These are phyloP conservation scores for Galerucella calmariensis DNA, from an alignment of 2,888 invertebrate genomes.

Conservation along the genomic window DNA sequence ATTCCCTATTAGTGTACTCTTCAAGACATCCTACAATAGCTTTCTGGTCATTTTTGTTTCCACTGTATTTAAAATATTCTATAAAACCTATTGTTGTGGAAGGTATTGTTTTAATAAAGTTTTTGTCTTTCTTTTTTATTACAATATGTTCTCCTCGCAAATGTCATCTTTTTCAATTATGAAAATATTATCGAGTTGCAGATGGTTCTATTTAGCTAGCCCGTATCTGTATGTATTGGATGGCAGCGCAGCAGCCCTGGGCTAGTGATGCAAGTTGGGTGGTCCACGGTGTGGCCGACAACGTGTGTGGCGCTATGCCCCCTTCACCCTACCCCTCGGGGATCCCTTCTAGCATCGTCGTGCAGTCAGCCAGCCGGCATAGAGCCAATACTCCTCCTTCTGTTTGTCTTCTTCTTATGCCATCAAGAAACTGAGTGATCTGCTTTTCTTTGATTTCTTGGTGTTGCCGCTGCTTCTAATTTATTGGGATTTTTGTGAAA, in stretches of 20 bases:
- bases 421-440: conserved; percentile 10
- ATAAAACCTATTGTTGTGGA: no score
- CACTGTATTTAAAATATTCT: no score
- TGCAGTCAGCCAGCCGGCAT: conserved; percentile 39
- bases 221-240: conserved; percentile 31
- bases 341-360: conserved; percentile 41
- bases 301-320: conserved; percentile 63
- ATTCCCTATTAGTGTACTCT: no score
- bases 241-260: conserved; percentile 47
- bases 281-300: conserved; percentile 65
- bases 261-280: conserved; percentile 60
- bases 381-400: conserved; percentile 26
- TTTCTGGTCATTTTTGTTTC: no score
- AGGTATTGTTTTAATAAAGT: no score
- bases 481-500: neutral
- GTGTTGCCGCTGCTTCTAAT: neutral
- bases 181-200: neutral
- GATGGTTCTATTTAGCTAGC: conserved; percentile 29
- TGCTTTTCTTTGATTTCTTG: conserved; percentile 1
- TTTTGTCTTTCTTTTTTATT: no score
- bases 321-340: conserved; percentile 47
- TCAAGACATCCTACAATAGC: no score
- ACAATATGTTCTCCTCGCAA: neutral
- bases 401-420: conserved; percentile 7
- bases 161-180: neutral